These are phyloP conservation scores for Rachycentron canadum DNA, from an alignment of 2,797 vertebrate species.

Conservation along the genomic window DNA sequence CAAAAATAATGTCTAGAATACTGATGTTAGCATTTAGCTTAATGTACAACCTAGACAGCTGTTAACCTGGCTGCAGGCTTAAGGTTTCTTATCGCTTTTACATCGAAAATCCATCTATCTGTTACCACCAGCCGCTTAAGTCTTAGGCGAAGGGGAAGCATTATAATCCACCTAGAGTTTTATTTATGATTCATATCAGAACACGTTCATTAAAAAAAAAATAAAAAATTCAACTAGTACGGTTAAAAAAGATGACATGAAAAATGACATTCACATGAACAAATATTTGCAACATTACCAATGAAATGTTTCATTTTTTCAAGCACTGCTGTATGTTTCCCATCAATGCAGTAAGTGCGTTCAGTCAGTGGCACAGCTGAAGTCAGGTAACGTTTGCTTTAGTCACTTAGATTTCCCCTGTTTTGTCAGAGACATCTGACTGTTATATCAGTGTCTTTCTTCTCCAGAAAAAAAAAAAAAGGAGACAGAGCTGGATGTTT, in stretches of 20 bases:
- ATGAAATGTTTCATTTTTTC: slow-evolving; percentile 10
- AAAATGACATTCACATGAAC: neutral
- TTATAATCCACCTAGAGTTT: neutral
- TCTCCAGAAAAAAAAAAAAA: neutral
- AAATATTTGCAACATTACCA: slow-evolving; percentile 12
- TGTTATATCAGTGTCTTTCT: slow-evolving; percentile 24
- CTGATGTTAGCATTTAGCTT: neutral
- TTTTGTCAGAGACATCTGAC: slow-evolving; percentile 33
- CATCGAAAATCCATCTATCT: too few relatives aligned
- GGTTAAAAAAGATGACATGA: neutral
- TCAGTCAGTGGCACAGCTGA: slow-evolving; percentile 26
- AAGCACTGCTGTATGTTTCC: slow-evolving; percentile 3
- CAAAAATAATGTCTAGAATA: neutral
- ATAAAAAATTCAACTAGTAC: neutral
- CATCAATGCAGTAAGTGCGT: slow-evolving; percentile 3
- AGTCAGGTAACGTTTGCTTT: slow-evolving; percentile 28
- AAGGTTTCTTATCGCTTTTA: too few relatives aligned
- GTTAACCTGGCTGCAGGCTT: too few relatives aligned
- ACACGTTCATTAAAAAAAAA: neutral
- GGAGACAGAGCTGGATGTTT: slow-evolving; percentile 30
- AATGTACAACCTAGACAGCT: neutral
- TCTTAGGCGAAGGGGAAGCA: too few relatives aligned
- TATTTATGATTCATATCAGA: neutral
- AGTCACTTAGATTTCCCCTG: slow-evolving; percentile 16
- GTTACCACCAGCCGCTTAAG: too few relatives aligned